Conservation (phyloP, 2,113 vertebrate species). For the Eclectus roratus region DNA sequence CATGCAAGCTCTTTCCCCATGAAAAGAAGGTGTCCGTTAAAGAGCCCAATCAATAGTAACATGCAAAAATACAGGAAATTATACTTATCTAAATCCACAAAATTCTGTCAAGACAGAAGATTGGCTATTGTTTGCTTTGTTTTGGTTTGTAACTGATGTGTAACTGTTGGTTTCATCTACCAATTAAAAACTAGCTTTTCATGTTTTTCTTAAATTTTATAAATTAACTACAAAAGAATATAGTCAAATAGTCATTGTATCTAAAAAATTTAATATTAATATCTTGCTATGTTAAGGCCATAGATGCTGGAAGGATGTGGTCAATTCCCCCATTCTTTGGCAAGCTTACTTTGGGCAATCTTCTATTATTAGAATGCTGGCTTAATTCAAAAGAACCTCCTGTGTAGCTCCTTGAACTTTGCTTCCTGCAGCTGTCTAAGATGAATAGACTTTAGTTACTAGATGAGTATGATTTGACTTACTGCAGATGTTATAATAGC, state of each 20-base stretch:
- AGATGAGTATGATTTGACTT: background rate
- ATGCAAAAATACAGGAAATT: background rate
- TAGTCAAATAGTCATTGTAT: background rate
- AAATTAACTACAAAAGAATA: background rate
- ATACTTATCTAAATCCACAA: background rate
- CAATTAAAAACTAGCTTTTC: background rate
- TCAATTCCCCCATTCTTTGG: background rate
- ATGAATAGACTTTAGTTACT: background rate
- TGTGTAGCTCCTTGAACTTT: background rate
- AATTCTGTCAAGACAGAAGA: background rate
- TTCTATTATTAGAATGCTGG: background rate
- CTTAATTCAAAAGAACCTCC: background rate
- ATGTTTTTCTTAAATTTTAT: background rate
- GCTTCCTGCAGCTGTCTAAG: background rate
- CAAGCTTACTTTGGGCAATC: background rate
- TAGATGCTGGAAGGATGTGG: background rate
- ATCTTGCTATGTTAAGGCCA: background rate
- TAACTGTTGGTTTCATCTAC: background rate
- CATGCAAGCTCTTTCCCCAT: no score
- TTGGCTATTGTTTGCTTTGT: background rate
- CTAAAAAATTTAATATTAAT: background rate
- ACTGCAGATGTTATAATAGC: background rate
- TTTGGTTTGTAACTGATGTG: background rate
- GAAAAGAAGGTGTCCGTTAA: no score
- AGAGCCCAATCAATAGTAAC: background rate